phyloP scores from a whole-genome alignment of 1,140 invertebrate species.

The Cherax destructor region DNA sequence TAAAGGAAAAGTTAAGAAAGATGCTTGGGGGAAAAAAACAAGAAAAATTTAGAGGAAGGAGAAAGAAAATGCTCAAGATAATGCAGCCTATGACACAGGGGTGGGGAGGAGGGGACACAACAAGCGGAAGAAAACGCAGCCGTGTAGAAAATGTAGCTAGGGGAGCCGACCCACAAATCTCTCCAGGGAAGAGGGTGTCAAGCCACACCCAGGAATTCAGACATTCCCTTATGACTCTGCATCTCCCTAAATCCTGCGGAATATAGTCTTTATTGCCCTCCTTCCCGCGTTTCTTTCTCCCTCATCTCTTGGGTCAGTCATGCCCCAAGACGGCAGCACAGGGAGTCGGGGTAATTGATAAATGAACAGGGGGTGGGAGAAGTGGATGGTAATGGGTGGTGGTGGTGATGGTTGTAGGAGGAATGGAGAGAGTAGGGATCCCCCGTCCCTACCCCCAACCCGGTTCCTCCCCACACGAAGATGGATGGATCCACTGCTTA shows the following conservation, averaged over 20 bases:
- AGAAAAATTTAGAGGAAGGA: background rate
- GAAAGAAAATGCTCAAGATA: conserved; percentile 16
- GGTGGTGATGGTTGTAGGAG: background rate
- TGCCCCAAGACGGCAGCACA: background rate
- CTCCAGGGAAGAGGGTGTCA: background rate
- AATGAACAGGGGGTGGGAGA: conserved; percentile 30
- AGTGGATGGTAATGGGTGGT: background rate
- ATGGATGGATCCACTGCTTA: conserved; percentile 58
- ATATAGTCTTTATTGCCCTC: background rate
- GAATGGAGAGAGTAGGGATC: background rate
- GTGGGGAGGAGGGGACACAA: background rate
- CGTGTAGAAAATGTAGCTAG: conserved; percentile 38
- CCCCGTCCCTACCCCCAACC: too few species aligned
- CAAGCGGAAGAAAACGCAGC: conserved; percentile 43
- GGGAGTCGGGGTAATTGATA: conserved; percentile 35
- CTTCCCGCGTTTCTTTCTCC: background rate
- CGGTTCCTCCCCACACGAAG: background rate
- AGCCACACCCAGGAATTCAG: too few species aligned
- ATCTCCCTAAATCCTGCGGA: background rate
- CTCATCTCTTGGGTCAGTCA: background rate
- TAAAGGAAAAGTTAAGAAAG: conserved; percentile 41
- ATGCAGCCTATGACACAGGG: conserved; percentile 53
- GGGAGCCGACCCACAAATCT: conserved; percentile 9
- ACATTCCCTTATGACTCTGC: background rate
- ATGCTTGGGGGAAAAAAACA: conserved; percentile 24